Evolutionary conservation across 2,797 vertebrate genomes (phyloP).

Genomic region (Macropus fuliginosus): DNA sequence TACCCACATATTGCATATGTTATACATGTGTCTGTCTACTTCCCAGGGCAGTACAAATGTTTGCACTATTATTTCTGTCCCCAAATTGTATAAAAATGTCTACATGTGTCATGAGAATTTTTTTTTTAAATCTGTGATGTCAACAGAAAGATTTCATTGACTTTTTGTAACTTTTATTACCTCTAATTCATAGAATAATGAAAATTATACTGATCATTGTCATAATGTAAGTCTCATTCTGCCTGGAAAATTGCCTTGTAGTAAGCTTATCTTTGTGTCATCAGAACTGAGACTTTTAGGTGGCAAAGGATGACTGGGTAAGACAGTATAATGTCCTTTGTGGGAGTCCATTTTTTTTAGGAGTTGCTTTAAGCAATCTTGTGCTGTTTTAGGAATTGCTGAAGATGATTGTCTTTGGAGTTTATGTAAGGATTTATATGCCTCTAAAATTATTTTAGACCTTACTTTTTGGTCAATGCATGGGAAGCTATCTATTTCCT

Average conservation of each 20-base stretch:
- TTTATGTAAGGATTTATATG: constrained; percentile 4
- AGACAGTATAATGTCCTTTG: constrained; percentile 2
- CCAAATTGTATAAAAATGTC: constrained; percentile 68
- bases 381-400: constrained; percentile 43
- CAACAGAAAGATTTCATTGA: constrained; percentile 71
- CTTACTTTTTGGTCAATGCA: neutral
- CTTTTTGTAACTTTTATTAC: constrained; percentile 71
- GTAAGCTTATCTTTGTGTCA: constrained; percentile 40
- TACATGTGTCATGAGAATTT: constrained; percentile 68
- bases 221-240: constrained; percentile 17
- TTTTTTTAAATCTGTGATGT: constrained; percentile 73
- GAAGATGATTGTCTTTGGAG: neutral
- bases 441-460: constrained; percentile 28
- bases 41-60: constrained; percentile 64
- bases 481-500: constrained; percentile 10
- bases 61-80: constrained; percentile 63
- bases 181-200: constrained; percentile 60
- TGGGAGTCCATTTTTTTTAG: neutral
- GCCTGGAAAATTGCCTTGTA: constrained; percentile 40
- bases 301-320: neutral
- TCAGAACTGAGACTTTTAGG: constrained; percentile 30
- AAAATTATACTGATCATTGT: constrained; percentile 20
- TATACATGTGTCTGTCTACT: constrained; percentile 10
- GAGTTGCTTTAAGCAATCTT: constrained; percentile 9
- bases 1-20: too few species aligned